Evolutionary conservation across 2,797 vertebrate species (phyloP), one percentile per base, ranked within the genome.

Genomic region (Toxotes lorentzi): DNA sequence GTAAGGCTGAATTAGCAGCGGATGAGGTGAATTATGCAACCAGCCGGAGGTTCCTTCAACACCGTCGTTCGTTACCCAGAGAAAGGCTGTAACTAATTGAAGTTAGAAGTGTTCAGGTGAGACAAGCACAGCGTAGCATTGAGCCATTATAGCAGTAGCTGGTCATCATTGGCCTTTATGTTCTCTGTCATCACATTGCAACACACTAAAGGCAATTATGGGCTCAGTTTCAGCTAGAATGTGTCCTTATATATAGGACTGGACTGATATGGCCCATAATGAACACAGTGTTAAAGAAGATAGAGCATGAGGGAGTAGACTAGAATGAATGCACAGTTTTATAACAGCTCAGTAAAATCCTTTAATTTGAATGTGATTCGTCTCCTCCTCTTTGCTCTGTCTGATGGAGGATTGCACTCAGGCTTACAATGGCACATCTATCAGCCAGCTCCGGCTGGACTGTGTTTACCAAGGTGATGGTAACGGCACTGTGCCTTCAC

Each of bases 341-440:
- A 81, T 84, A 72, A 65, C 71, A 0, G 67, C 83, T 54, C 82
- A 54, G 79, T 93, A 89, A 88, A 90, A 80, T 4, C 8, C 23
- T 57, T 73, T 69, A 43, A 92, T 91, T 90, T 91, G 88, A 87
- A 91, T 91, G 81, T 27, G 73, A 79, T 81, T 60, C 3, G 51
- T 86, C 59, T 85, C 66, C 53, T 76, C 74, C 53, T 43, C 51
- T 23, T 48, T 0, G 21, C 62, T 61, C 32, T 8, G 59, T 51
- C 67, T 70, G 81, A 59, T 32, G 7, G 67, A 50, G 45, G n/a
- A 10, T 59, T 58, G 56, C 51, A 1, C 62, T 64, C 40, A 65
- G 48, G 77, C 43, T 73, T 32, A 80, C 82, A 81, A 62, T 68
- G 73, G 56, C 63, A 38, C 82, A 82, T 86, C 74, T 86, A 76